Evolutionary conservation across 2,113 vertebrate genomes (phyloP).

Genomic region (Paradisaea rubra): DNA sequence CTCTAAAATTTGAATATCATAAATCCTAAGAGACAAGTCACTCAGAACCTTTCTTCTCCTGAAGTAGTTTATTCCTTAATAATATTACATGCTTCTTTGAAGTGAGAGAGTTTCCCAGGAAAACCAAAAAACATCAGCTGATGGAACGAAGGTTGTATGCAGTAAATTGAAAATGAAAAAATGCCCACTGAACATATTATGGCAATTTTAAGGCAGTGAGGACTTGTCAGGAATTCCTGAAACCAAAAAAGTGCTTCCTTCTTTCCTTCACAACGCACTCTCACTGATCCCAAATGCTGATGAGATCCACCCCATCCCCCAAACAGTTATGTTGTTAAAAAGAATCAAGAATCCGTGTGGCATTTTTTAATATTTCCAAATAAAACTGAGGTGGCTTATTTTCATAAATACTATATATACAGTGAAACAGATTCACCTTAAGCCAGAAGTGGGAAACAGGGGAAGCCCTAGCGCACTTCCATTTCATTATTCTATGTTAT

Average conservation of each 20-base stretch:
- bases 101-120: background rate
- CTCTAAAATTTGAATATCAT: background rate
- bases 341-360: background rate
- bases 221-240: background rate
- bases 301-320: background rate
- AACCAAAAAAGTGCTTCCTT: background rate
- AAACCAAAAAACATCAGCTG: background rate
- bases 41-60: background rate
- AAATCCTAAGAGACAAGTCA: background rate
- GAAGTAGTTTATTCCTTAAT: background rate
- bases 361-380: background rate
- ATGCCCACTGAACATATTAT: background rate
- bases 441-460: background rate
- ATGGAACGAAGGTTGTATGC: background rate
- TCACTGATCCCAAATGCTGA: background rate
- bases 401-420: background rate
- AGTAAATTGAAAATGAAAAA: background rate
- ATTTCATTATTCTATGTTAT: background rate
- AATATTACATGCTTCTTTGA: background rate
- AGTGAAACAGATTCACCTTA: background rate
- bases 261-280: background rate
- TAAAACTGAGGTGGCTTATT: background rate
- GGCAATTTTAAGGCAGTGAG: background rate
- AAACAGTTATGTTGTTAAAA: background rate
- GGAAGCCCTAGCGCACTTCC: background rate